Conservation (phyloP, 2,797 vertebrate genomes). For the Mallotus villosus region DNA sequence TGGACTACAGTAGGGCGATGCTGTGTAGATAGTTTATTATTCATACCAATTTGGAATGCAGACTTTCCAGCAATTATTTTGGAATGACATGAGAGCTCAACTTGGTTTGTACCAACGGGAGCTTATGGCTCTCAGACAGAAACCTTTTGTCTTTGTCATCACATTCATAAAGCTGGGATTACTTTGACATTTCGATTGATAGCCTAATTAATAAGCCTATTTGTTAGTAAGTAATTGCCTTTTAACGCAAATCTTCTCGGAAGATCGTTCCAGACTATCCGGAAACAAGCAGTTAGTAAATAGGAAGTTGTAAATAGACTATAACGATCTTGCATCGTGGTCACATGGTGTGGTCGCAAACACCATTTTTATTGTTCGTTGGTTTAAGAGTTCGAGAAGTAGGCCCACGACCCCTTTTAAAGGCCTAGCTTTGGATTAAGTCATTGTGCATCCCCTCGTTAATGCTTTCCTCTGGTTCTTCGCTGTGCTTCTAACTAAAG, state of each 20-base stretch:
- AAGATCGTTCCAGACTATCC: too few species aligned
- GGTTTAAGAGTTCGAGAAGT: neutral
- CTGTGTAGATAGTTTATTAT: neutral
- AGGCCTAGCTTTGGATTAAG: too few species aligned
- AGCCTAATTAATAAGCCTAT: constrained; percentile 1
- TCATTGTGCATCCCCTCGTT: too few species aligned
- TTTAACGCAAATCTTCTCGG: constrained; percentile 15
- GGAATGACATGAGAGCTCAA: neutral
- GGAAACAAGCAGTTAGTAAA: constrained; percentile 1
- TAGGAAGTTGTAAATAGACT: neutral
- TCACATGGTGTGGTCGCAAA: too few species aligned
- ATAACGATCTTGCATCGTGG: too few species aligned
- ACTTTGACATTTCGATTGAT: constrained; percentile 4
- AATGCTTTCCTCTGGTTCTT: neutral
- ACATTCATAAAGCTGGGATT: constrained; percentile 4
- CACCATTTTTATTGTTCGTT: too few species aligned
- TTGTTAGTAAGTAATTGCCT: constrained; percentile 13
- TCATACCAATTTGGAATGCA: neutral
- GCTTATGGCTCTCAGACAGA: neutral
- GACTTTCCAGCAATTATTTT: neutral
- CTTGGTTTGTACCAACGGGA: neutral
- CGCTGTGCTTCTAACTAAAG: neutral
- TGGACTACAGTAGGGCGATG: neutral
- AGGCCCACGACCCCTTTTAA: neutral
- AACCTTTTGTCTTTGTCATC: constrained; percentile 15